Conservation (phyloP, 2,888 invertebrate genomes). For the Ptychoptera albimana region DNA sequence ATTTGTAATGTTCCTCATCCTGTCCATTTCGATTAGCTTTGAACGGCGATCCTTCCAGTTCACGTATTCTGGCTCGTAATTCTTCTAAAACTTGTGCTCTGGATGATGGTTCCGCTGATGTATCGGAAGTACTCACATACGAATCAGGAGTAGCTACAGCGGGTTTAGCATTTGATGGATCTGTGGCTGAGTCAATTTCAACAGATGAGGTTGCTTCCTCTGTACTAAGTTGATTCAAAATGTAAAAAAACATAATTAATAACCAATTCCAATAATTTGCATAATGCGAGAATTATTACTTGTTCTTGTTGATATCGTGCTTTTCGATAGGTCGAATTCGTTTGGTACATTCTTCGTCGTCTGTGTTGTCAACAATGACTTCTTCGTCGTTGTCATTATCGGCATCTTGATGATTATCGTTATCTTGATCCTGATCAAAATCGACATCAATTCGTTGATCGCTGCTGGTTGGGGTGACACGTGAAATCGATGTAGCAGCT, state of each 20-base stretch:
- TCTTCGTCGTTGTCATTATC: constrained; percentile 31
- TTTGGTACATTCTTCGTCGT: constrained; percentile 7
- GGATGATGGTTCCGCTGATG: constrained; percentile 27
- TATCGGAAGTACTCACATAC: constrained; percentile 31
- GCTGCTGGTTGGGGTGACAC: constrained; percentile 11
- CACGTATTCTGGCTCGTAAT: constrained; percentile 37
- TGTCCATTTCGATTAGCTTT: constrained; percentile 14
- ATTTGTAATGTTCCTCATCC: constrained; percentile 44
- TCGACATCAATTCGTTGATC: constrained; percentile 12
- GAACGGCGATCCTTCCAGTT: constrained; percentile 32
- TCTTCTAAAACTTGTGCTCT: constrained; percentile 37
- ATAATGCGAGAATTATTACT: neutral
- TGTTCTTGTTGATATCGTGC: constrained; percentile 3
- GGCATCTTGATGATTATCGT: constrained; percentile 13
- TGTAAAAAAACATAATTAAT: no score
- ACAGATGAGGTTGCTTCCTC: constrained; percentile 12
- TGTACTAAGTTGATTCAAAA: neutral
- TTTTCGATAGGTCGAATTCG: constrained; percentile 3
- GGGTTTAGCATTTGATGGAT: constrained; percentile 6
- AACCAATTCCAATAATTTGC: no score
- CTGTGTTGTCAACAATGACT: constrained; percentile 27
- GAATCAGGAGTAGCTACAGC: constrained; percentile 25
- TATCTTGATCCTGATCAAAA: constrained; percentile 3
- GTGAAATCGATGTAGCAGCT: constrained; percentile 4
- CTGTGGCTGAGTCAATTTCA: constrained; percentile 10